Percentiles rank a stretch among this genome's conserved stretches.
These are phyloP conservation scores for Cyprinodon diabolis DNA, from an alignment of 2,797 vertebrate species.

Conservation along the genomic window DNA sequence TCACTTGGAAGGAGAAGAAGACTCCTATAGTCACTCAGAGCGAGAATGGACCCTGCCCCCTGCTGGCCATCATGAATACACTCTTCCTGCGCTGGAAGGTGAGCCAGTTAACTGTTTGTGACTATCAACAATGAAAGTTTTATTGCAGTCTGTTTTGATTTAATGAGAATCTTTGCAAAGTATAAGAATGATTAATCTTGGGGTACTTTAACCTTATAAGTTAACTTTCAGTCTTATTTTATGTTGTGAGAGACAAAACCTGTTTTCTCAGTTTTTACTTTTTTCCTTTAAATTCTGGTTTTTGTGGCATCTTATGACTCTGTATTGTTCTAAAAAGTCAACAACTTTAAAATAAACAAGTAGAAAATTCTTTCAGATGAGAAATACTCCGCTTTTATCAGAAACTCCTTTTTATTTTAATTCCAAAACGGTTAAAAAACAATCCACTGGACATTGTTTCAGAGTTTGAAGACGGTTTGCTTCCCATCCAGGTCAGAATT, in stretches of 20 bases:
- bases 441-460: too few species aligned
- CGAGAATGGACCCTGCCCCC: slow-evolving; percentile 92
- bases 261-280: not conserved
- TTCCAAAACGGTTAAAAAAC: too few species aligned
- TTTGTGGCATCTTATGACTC: not conserved
- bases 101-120: not conserved
- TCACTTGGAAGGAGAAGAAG: slow-evolving; percentile 91
- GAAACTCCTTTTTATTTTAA: not conserved
- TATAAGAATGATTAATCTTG: not conserved
- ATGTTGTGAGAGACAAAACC: not conserved
- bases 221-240: not conserved
- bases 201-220: not conserved
- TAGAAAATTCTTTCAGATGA: not conserved
- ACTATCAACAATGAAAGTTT: not conserved
- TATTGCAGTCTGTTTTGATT: not conserved
- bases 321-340: too few species aligned
- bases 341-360: not conserved
- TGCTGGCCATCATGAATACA: slow-evolving; percentile 94
- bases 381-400: not conserved
- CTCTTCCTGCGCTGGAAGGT: slow-evolving; percentile 95
- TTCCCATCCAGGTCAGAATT: too few species aligned
- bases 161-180: not conserved
- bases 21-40: slow-evolving; percentile 92
- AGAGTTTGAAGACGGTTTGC: too few species aligned
- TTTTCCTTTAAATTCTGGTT: not conserved